Evolutionary conservation across 2,888 invertebrate genomes (phyloP), one percentile per base, ranked within the genome.

Genomic region (Spatulosminthurus flaviceps): DNA sequence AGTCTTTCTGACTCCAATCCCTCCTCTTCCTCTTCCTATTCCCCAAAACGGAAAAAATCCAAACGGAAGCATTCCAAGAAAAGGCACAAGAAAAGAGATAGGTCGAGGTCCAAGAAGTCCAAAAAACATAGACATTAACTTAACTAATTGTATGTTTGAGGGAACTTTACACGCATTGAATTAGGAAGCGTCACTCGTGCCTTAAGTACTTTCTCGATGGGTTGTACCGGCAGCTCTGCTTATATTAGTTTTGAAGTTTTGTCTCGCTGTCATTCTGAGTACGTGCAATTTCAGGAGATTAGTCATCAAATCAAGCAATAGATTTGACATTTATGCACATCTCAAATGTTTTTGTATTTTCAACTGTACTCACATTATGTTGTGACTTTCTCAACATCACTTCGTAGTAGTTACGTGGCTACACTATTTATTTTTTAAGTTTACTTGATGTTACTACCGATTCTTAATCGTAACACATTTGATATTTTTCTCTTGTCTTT

Each of bases 51-150:
- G 71, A 82, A 82, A 69, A 80, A 78, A 41, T 82, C 82, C 2
- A 83, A 83, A 60, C 61, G 80, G 70, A 84, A 83, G 72, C 83
- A 81, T 75, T 82, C 77, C 71, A 82, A 80, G 75, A 83, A 79
- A 76, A 79, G 83, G 22, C 71, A 61, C 64, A 78, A 71, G 70
- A 71, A 51, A 21, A 5, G 72, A 28, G 78, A 78, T 22, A 19
- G 78, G 22, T 78, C 72, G 16, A 71, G 72, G 60, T 71, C 72
- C 1, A 78, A 78, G 41, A 78, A 78, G 34, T 78, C 78, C 4
- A 78, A 78, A 21, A 78, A 78, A 61, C 60, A 60, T 1, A 43
- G 71, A 7, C 71, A 29, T 16, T 67, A 24, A 77, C 22, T 28
- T n/a, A n/a, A n/a, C 21, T 67, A 26, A 28, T 22, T 34, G 34